A percentile compares a stretch with the other conserved stretches of the same genome.
These are phyloP conservation scores for Platysternon megacephalum DNA, from an alignment of 2,113 vertebrate species.

Conservation along the genomic window DNA sequence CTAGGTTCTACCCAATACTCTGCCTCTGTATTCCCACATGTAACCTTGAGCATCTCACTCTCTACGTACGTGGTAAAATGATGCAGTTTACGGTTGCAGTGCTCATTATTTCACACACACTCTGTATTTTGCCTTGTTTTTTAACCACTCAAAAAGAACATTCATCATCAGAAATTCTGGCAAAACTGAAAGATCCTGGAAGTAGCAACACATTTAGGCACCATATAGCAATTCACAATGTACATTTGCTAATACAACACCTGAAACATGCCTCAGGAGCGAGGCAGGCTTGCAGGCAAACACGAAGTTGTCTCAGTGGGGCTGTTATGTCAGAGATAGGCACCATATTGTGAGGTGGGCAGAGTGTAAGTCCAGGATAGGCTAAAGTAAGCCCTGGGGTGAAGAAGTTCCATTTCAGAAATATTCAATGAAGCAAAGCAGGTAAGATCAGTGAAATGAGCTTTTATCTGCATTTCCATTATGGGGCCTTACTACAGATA, in stretches of 20 bases:
- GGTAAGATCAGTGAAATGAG: not conserved
- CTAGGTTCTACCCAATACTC: not conserved
- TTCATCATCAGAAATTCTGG: not conserved
- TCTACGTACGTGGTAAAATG: not conserved
- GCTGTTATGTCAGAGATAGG: not conserved
- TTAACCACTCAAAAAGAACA: constrained; percentile 8
- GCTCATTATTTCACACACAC: not conserved
- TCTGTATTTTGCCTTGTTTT: not conserved
- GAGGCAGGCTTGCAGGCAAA: not conserved
- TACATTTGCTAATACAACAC: not conserved
- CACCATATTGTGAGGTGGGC: not conserved
- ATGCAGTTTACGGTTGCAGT: not conserved
- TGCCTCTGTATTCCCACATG: constrained; percentile 18
- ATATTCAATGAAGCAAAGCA: not conserved
- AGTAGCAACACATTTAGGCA: not conserved
- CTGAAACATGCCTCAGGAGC: not conserved
- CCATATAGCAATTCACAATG: not conserved
- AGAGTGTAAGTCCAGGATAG: not conserved
- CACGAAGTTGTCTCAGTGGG: constrained; percentile 11
- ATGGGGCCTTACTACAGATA: not conserved
- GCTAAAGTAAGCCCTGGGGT: not conserved
- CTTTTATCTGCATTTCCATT: not conserved
- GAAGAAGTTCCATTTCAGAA: not conserved
- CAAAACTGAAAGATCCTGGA: not conserved
- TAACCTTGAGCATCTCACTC: not conserved